Conservation (phyloP, 2,888 invertebrate species). For the Nematopogon swammerdamellus region DNA sequence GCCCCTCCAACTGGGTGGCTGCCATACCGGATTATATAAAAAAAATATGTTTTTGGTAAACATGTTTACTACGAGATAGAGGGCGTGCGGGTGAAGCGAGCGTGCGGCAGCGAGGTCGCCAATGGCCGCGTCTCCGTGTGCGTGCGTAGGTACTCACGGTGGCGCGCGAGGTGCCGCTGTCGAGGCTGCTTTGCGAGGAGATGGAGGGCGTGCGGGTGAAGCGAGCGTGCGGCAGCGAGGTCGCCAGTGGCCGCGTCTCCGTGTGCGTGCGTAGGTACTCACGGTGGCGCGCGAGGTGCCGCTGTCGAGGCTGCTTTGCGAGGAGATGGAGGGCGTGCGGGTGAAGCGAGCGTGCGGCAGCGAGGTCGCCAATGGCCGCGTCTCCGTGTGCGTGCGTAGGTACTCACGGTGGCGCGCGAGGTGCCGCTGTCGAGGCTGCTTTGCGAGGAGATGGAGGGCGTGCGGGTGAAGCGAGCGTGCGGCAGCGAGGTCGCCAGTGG, state of each 20-base stretch:
- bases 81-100: conserved; percentile 70
- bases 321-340: conserved; percentile 77
- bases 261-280: too few relatives aligned
- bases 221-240: conserved; percentile 57
- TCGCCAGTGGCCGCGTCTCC: too few relatives aligned
- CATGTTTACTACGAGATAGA: conserved; percentile 81
- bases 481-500: conserved; percentile 60
- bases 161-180: conserved; percentile 66
- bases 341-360: conserved; percentile 70
- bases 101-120: conserved; percentile 49
- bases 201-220: conserved; percentile 76
- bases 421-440: conserved; percentile 77
- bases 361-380: conserved; percentile 50
- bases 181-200: conserved; percentile 80
- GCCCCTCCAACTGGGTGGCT: too few relatives aligned
- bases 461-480: conserved; percentile 68
- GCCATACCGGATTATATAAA: too few relatives aligned
- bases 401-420: conserved; percentile 55
- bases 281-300: conserved; percentile 61
- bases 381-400: too few relatives aligned
- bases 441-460: conserved; percentile 79
- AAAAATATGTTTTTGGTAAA: too few relatives aligned
- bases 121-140: too few relatives aligned
- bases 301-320: conserved; percentile 80
- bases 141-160: too few relatives aligned